Conservation (phyloP, 2,888 invertebrate genomes). For the Homarus gammarus region DNA sequence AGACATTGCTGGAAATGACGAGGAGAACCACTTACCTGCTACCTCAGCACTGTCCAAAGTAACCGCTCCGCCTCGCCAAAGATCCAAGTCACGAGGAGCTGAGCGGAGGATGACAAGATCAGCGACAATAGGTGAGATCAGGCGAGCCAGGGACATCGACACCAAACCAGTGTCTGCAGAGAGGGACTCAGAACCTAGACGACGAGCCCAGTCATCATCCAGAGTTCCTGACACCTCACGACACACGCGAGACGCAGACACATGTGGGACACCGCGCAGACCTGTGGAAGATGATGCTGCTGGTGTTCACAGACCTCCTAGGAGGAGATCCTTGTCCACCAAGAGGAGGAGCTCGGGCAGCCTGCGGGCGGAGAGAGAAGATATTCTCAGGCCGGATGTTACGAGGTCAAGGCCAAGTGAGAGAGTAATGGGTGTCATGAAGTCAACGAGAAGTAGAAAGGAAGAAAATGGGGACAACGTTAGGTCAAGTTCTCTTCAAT, state of each 20-base stretch:
- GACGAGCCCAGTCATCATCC: constrained; percentile 44
- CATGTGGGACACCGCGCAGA: neutral
- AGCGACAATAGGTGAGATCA: constrained; percentile 24
- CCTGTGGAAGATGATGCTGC: neutral
- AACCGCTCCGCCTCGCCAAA: constrained; percentile 41
- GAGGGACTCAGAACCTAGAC: neutral
- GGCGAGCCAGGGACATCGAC: neutral
- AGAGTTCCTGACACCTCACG: neutral
- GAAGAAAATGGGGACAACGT: neutral
- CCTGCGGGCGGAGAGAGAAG: constrained; percentile 1
- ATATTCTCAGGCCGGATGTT: neutral
- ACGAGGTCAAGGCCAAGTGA: neutral
- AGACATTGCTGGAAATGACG: neutral
- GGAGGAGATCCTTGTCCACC: constrained; percentile 38
- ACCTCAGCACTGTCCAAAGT: neutral
- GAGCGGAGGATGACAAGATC: constrained; percentile 42
- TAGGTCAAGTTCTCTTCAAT: neutral
- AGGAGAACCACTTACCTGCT: neutral
- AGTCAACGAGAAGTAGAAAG: neutral
- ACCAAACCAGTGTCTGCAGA: neutral
- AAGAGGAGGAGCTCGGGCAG: constrained; percentile 9
- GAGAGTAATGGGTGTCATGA: neutral
- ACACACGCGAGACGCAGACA: neutral
- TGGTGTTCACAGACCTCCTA: constrained; percentile 1
- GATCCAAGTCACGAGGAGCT: constrained; percentile 33